phyloP scores from a whole-genome alignment of 2,113 vertebrate genomes.

The Heliornis fulica region DNA sequence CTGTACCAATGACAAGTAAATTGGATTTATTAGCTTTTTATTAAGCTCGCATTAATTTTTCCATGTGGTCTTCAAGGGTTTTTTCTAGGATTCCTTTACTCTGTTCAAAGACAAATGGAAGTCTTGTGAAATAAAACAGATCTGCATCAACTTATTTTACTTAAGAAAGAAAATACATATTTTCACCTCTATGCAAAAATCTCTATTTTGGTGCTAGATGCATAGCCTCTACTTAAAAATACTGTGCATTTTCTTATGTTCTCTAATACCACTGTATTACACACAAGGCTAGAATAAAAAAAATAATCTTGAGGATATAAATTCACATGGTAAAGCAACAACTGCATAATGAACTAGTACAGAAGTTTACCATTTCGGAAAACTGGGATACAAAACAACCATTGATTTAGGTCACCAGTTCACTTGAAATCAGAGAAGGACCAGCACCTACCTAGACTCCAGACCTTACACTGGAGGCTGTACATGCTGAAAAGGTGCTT shows the following conservation, averaged over 20 bases:
- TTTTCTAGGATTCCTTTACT: neutral
- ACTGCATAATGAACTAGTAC: neutral
- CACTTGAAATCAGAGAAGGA: neutral
- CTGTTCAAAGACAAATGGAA: neutral
- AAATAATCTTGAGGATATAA: neutral
- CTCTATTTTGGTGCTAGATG: neutral
- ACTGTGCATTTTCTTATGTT: neutral
- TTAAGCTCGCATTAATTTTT: neutral
- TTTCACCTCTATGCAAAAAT: neutral
- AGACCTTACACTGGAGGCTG: neutral
- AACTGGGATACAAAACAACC: neutral
- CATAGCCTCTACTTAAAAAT: neutral
- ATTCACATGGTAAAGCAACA: neutral
- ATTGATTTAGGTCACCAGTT: neutral
- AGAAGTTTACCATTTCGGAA: neutral
- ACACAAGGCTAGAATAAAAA: neutral
- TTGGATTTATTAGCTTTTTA: neutral
- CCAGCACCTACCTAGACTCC: neutral
- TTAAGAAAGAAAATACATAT: neutral
- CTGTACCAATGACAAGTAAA: neutral
- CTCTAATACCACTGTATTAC: neutral
- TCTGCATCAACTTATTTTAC: neutral
- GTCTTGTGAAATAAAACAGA: conserved; percentile 4
- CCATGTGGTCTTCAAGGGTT: neutral
- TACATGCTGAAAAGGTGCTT: neutral